Conservation (phyloP, 2,113 vertebrate genomes). For the Cyphomyrus discorhynchus region DNA sequence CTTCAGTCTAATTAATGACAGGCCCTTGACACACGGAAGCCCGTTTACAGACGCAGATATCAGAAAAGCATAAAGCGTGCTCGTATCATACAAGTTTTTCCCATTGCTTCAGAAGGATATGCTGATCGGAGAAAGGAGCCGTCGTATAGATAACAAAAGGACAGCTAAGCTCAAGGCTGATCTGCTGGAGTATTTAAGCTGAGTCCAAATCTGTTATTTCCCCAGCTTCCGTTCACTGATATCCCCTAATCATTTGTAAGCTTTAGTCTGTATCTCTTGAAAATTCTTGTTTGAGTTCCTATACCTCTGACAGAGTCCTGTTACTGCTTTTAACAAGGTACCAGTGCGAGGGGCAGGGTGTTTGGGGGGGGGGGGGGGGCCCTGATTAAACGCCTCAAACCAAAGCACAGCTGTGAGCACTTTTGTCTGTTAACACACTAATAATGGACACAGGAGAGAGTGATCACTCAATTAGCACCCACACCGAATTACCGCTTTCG, state of each 20-base stretch:
- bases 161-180: background rate
- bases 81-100: no score
- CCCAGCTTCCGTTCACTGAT: background rate
- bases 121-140: background rate
- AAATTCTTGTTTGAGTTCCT: background rate
- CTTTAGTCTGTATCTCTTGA: background rate
- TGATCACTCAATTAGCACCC: constrained; percentile 28
- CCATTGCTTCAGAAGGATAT: background rate
- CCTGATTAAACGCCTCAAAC: constrained; percentile 51
- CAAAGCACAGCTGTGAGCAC: constrained; percentile 57
- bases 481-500: background rate
- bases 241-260: background rate
- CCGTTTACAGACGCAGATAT: background rate
- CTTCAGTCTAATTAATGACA: background rate
- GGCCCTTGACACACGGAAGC: background rate
- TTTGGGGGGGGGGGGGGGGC: constrained; percentile 16
- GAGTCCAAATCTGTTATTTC: background rate
- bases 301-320: background rate
- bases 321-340: background rate
- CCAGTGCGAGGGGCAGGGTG: background rate
- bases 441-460: constrained; percentile 51
- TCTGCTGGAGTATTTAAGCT: background rate
- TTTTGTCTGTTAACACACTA: constrained; percentile 60
- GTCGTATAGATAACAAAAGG: background rate
- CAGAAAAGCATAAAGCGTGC: background rate